Evolutionary conservation across 2,797 vertebrate genomes (phyloP).

Genomic region (Glyptemys insculpta): DNA sequence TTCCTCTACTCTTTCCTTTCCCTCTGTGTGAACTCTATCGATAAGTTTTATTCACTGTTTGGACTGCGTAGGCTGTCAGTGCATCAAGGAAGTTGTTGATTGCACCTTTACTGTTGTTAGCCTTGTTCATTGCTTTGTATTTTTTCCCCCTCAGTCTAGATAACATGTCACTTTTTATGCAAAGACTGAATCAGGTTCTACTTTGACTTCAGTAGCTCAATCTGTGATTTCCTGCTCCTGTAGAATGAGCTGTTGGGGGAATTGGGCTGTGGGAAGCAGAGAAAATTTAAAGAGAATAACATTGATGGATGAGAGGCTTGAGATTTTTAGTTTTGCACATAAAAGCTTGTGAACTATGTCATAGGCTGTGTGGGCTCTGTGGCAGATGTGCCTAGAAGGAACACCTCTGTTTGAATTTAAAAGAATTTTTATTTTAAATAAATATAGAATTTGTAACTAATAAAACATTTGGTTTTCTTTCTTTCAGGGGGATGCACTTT

Average conservation of each 20-base stretch:
- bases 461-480: neutral
- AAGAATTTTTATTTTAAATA: neutral
- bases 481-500: slow-evolving; percentile 93
- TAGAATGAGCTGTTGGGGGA: neutral
- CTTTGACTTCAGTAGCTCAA: neutral
- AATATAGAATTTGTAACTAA: neutral
- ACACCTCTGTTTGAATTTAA: neutral
- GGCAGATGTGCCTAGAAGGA: neutral
- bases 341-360: neutral
- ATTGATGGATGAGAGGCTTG: neutral
- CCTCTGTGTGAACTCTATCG: neutral
- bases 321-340: neutral
- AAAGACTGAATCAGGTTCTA: neutral
- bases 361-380: rapidly evolving
- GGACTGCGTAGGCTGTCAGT: neutral
- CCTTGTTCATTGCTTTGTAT: neutral
- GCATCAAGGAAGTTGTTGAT: neutral
- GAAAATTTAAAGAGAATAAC: neutral
- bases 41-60: neutral
- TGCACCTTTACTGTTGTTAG: neutral
- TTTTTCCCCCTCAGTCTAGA: neutral
- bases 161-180: rapidly evolving
- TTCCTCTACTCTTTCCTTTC: neutral
- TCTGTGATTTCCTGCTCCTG: neutral
- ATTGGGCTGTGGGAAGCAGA: neutral